phyloP scores from a whole-genome alignment of 2,888 invertebrate genomes.

The Atethmia centrago region DNA sequence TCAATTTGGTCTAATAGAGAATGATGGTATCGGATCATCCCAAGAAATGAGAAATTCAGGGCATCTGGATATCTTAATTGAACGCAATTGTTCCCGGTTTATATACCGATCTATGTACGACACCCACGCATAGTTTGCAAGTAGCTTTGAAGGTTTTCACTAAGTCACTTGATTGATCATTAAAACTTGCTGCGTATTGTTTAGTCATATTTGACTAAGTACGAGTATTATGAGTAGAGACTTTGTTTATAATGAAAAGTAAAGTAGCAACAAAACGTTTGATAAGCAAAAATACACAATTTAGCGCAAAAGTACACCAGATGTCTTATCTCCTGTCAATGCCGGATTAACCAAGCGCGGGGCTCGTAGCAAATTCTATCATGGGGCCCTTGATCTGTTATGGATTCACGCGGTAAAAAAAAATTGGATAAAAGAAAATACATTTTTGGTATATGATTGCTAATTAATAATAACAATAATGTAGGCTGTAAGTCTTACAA shows the following conservation, averaged over 20 bases:
- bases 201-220: too few species aligned
- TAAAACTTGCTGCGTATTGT: background rate
- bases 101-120: background rate
- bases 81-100: slow-evolving; percentile 56
- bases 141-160: background rate
- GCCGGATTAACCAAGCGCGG: too few species aligned
- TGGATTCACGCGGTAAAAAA: too few species aligned
- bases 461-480: too few species aligned
- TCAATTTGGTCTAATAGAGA: slow-evolving; percentile 52
- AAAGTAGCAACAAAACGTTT: background rate
- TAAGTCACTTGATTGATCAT: background rate
- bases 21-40: slow-evolving; percentile 61
- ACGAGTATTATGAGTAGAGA: background rate
- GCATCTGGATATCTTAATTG: slow-evolving; percentile 65
- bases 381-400: too few species aligned
- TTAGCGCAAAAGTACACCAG: background rate
- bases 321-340: background rate
- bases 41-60: slow-evolving; percentile 62
- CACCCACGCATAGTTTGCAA: background rate
- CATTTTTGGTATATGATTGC: too few species aligned
- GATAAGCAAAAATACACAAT: background rate
- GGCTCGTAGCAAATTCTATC: too few species aligned
- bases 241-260: background rate
- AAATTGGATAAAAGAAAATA: too few species aligned
- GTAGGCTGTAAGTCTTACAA: too few species aligned